Base-by-base conservation (phyloP, 2,113 vertebrate species). In the Zootoca vivipara region DNA sequence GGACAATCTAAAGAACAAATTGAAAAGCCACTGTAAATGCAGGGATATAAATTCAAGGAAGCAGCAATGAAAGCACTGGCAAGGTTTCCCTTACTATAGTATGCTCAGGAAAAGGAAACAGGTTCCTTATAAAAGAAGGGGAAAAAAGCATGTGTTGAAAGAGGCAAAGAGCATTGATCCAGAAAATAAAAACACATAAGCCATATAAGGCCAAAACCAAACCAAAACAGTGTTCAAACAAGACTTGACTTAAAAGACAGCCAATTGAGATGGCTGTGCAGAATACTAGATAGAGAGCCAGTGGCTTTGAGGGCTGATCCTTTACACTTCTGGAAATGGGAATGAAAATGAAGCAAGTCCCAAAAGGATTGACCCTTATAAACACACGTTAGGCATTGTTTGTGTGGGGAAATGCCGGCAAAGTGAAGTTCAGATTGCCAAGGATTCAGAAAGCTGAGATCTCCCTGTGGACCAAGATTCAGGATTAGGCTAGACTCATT, bases 111-210 rank as follows among this genome's bases (percentile, higher is more conserved):
- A 67, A 81, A 62, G 46, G 6, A 33, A 91, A 67, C 18, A 85
- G 86, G 30, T 93, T 95, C 93, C 88, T 92, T 93, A 6, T n/a
- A 78, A 79, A 79, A 18, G 10, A 18, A 15, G 8, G 46, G 46
- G 9, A 15, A 1, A 10, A 85, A 89, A 93, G 92, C 46, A 91
- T 82, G 77, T 93, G 91, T 82, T 89, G 89, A 93, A 92, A 90
- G 67, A 87, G 74, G 87, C 89, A 95, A 85, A 78, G 69, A 87
- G 58, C 88, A 77, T 67, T 93, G 93, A 94, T 94, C 90, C 90
- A 89, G 65, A 85, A 78, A 94, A 93, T 93, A 93, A 95, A 95
- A 94, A 94, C 89, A 92, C 93, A 94, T 84, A 91, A 92, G 88
- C 92, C 93, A 89, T 93, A 90, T 90, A 70, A 92, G 92, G 81